Evolutionary conservation across 2,888 invertebrate genomes (phyloP).

Genomic region (Drosophila paranaensis): DNA sequence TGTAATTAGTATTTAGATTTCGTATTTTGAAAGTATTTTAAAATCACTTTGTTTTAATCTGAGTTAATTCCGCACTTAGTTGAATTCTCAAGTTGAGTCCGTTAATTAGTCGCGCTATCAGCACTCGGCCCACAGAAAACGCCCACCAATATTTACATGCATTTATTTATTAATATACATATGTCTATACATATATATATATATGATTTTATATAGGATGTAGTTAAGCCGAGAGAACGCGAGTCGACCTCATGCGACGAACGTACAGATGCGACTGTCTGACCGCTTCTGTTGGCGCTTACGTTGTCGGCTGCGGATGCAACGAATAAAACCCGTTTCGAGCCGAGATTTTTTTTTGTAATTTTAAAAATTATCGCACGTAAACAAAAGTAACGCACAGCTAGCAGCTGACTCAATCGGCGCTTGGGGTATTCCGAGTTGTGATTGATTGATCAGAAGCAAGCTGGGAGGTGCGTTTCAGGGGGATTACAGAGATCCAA

Average conservation of each 20-base stretch:
- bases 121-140: conserved; percentile 24
- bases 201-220: background rate
- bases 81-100: conserved; percentile 8
- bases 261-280: conserved; percentile 60
- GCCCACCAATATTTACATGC: conserved; percentile 42
- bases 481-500: conserved; percentile 36
- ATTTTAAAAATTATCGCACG: conserved; percentile 20
- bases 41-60: conserved; percentile 30
- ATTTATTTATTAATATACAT: conserved; percentile 5
- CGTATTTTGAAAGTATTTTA: conserved; percentile 12
- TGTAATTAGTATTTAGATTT: conserved; percentile 4
- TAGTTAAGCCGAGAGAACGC: conserved; percentile 11
- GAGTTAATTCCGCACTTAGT: conserved; percentile 24
- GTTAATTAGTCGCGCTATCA: conserved; percentile 41
- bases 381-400: conserved; percentile 59
- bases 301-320: conserved; percentile 41
- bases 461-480: conserved; percentile 16
- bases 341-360: conserved; percentile 17
- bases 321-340: conserved; percentile 64
- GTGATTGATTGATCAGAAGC: conserved; percentile 44
- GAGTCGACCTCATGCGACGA: conserved; percentile 62
- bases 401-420: conserved; percentile 65
- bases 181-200: background rate
- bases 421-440: conserved; percentile 55
- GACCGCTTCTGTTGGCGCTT: conserved; percentile 40